Evolutionary conservation across 1,140 invertebrate genomes (phyloP).

Genomic region (Pogonognathellus flavescens): DNA sequence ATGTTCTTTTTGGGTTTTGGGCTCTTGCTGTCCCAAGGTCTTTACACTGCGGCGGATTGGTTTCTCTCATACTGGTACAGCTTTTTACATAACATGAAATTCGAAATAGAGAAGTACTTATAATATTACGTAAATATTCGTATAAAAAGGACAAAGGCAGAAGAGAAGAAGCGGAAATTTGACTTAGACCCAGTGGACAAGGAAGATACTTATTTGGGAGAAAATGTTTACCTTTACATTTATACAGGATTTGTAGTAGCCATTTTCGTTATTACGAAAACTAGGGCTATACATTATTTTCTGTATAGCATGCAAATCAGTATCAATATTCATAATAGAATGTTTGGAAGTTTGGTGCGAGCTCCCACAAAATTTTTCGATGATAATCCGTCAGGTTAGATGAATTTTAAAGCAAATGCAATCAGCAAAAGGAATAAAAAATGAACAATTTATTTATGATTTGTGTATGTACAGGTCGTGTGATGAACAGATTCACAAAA

Average conservation of each 20-base stretch:
- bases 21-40: conserved; percentile 51
- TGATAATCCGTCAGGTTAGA: conserved; percentile 79
- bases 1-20: conserved; percentile 49
- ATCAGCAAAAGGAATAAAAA: too few species aligned
- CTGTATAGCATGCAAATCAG: conserved; percentile 85
- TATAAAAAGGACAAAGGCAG: conserved; percentile 60
- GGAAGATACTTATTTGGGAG: conserved; percentile 16
- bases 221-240: conserved; percentile 50
- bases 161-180: not conserved
- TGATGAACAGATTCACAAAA: conserved; percentile 69
- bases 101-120: too few species aligned
- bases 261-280: conserved; percentile 49
- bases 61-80: conserved; percentile 7
- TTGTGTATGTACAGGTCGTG: conserved; percentile 56
- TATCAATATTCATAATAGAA: conserved; percentile 83
- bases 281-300: conserved; percentile 78
- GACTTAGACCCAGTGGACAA: not conserved
- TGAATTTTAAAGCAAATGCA: too few species aligned
- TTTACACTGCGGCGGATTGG: conserved; percentile 52
- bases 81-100: not conserved
- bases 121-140: too few species aligned
- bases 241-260: conserved; percentile 60
- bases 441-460: too few species aligned
- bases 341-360: conserved; percentile 80
- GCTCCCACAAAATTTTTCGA: conserved; percentile 92